Evolutionary conservation across 2,113 vertebrate species (phyloP).

Genomic region (Colistium nudipinnis): DNA sequence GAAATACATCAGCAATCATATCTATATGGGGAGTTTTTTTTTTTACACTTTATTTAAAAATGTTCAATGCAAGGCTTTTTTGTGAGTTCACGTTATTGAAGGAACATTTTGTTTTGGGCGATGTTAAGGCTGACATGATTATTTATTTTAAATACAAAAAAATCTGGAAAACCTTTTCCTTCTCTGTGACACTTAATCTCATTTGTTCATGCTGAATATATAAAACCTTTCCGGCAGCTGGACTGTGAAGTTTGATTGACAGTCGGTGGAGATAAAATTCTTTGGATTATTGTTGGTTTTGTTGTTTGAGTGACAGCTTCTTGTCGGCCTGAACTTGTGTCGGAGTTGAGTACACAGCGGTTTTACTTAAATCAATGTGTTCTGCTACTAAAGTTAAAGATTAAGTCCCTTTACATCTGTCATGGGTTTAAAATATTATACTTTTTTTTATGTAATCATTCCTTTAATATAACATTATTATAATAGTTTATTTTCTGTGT

Average conservation of each 20-base stretch:
- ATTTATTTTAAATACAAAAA: not conserved
- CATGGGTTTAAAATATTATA: not conserved
- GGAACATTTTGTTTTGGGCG: not conserved
- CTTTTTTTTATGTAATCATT: not conserved
- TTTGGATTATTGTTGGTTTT: conserved; percentile 5
- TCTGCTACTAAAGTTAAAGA: not conserved
- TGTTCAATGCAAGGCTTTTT: not conserved
- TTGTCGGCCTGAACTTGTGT: too few relatives aligned
- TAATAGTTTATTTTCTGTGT: too few relatives aligned
- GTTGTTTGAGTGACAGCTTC: not conserved
- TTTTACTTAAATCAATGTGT: too few relatives aligned
- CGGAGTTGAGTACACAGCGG: too few relatives aligned
- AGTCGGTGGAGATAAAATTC: not conserved
- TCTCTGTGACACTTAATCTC: not conserved
- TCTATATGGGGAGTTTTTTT: not conserved
- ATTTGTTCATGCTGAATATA: not conserved
- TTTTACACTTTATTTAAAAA: not conserved
- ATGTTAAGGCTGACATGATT: not conserved
- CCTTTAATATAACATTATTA: too few relatives aligned
- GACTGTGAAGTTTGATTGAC: not conserved
- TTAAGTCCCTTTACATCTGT: not conserved
- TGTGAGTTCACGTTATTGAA: not conserved
- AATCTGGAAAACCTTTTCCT: too few relatives aligned
- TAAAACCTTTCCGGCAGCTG: not conserved
- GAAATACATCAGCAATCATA: conserved; percentile 5